Base-by-base conservation (phyloP, 2,888 invertebrate species). In the Lordiphosa andalusiaca region DNA sequence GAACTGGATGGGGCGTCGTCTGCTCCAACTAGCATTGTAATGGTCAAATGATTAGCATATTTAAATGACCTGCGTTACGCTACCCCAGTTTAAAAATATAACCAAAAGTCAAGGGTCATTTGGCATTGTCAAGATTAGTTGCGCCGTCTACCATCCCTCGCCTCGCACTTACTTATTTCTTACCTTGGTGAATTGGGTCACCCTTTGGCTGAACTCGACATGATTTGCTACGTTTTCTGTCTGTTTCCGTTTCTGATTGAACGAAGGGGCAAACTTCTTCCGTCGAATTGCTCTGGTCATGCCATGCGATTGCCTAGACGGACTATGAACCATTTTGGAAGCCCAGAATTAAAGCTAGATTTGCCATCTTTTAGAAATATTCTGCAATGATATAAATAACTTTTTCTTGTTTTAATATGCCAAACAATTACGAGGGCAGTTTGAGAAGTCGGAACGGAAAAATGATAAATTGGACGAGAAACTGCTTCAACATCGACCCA, bases 41-140 rank as follows among this genome's bases (percentile, higher is more conserved):
- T 71, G 69, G 63, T 69, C 63, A 71, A 69, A 58, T 76, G 73
- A 78, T 76, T 76, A 75, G 71, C 78, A 78, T 76, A 76, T 73
- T 77, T 77, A 74, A 74, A 69, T 69, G 66, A 21, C 38, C 48
- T 60, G 54, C 63, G 63, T 62, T 70, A 50, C 70, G 68, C 57
- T 61, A 46, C 16, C 55, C 10, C 21, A 25, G 9, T 50, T 52
- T 78, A 67, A 73, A 77, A 75, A 73, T 73, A 35, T 36, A 33
- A 13, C 7, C 40, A 52, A 46, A 53, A 46, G 6, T 51, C 67
- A 77, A 75, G 77, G 75, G 75, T 76, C 75, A 76, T 73, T 76
- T 75, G 64, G 49, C 73, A 71, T 57, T 71, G 75, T 69, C 75
- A 74, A 62, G 75, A 75, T 75, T 72, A 68, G 46, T 35, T 21